Evolutionary conservation across 2,797 vertebrate genomes (phyloP).

Genomic region (Schizothorax lantsangensis): DNA sequence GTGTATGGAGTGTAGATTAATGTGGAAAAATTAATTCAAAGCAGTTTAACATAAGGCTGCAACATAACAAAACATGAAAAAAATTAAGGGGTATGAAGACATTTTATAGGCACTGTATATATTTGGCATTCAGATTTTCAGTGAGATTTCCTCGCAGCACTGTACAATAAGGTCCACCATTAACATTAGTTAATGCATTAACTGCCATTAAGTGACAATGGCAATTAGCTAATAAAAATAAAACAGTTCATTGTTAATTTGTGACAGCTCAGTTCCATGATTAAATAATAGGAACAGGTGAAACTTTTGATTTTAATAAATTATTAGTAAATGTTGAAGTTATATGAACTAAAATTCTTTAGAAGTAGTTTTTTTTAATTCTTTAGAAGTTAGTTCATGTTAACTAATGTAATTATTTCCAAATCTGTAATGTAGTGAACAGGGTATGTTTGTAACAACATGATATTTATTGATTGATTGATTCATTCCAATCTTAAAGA

Average conservation of each 20-base stretch:
- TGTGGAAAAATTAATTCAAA: too few species aligned
- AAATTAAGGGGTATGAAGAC: too few species aligned
- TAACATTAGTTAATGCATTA: neutral
- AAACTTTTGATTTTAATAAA: neutral
- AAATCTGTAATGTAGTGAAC: neutral
- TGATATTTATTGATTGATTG: neutral
- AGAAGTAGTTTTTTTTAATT: too few species aligned
- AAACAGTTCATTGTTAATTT: neutral
- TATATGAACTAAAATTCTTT: neutral
- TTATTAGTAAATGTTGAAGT: neutral
- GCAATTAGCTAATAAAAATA: neutral
- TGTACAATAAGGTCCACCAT: neutral
- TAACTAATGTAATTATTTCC: neutral
- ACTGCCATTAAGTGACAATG: neutral
- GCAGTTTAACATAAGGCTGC: too few species aligned
- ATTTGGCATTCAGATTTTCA: too few species aligned
- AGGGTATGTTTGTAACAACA: neutral
- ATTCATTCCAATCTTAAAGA: neutral
- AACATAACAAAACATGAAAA: too few species aligned
- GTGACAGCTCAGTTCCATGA: neutral
- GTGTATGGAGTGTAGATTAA: too few species aligned
- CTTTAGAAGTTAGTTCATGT: neutral
- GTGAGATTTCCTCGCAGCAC: neutral
- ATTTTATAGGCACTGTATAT: too few species aligned
- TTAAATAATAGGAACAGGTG: neutral